A percentile compares a stretch with the other conserved stretches of the same genome.
phyloP scores from a whole-genome alignment of 2,888 invertebrate genomes.

The Troglohyphantes excavatus region DNA sequence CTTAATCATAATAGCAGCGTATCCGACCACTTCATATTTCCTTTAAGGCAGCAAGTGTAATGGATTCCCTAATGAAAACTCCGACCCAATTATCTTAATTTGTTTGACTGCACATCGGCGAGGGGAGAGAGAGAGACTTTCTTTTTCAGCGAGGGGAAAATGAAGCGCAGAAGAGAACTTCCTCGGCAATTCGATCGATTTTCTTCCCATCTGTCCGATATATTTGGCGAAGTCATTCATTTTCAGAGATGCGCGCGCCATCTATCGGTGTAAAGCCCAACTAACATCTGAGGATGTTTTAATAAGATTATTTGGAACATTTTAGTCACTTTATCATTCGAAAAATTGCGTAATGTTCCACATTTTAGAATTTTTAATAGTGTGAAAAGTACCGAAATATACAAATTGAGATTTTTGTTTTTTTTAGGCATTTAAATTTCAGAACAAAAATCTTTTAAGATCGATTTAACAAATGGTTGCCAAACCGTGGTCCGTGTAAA shows the following conservation, averaged over 20 bases:
- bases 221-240: slow-evolving; percentile 27
- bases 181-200: slow-evolving; percentile 3
- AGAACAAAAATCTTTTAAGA: too few species aligned
- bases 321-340: too few species aligned
- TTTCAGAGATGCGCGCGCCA: slow-evolving; percentile 23
- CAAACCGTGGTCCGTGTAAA: too few species aligned
- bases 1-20: too few species aligned
- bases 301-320: too few species aligned
- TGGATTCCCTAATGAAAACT: slow-evolving; percentile 43
- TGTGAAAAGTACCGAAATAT: too few species aligned
- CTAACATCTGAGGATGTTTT: background rate
- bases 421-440: too few species aligned
- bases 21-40: background rate
- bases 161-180: slow-evolving; percentile 15
- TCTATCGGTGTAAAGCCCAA: background rate
- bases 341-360: too few species aligned
- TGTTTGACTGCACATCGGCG: slow-evolving; percentile 37
- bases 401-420: too few species aligned
- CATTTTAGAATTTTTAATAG: too few species aligned
- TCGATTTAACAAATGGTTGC: too few species aligned
- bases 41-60: slow-evolving; percentile 40
- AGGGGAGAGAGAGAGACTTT: slow-evolving; percentile 27
- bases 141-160: slow-evolving; percentile 38
- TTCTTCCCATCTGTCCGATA: slow-evolving; percentile 39
- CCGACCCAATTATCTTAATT: slow-evolving; percentile 50